A percentile compares a stretch with the other conserved stretches of the same genome.
Conservation (phyloP, 2,888 invertebrate genomes). For the Uloborus plumipes region DNA sequence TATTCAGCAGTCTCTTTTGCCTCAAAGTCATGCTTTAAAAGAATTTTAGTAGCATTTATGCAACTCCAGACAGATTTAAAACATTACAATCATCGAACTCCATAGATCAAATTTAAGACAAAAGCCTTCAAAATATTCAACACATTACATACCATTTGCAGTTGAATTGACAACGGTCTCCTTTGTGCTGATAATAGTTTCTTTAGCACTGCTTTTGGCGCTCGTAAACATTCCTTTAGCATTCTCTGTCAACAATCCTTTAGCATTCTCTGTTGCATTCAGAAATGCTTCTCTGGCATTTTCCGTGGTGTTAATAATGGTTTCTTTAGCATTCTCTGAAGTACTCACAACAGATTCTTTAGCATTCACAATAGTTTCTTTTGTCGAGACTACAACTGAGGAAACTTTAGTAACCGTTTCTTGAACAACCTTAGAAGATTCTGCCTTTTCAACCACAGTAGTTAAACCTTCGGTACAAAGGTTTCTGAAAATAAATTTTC, state of each 20-base stretch:
- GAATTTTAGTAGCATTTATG: neutral
- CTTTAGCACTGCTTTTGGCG: constrained; percentile 43
- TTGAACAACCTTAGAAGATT: constrained; percentile 55
- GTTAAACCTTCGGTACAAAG: constrained; percentile 38
- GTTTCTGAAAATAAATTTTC: constrained; percentile 22
- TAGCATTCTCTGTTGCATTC: constrained; percentile 46
- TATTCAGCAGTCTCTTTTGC: too few species aligned
- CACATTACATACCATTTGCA: constrained; percentile 21
- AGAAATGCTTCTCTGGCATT: constrained; percentile 48
- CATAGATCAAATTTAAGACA: neutral
- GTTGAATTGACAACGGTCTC: constrained; percentile 40
- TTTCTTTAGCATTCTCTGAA: constrained; percentile 42
- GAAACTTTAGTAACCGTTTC: constrained; percentile 59
- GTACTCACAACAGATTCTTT: constrained; percentile 45
- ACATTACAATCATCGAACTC: neutral
- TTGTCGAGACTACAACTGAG: constrained; percentile 48
- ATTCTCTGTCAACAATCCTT: constrained; percentile 46
- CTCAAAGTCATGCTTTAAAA: too few species aligned
- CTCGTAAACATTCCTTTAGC: constrained; percentile 27
- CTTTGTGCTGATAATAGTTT: constrained; percentile 47
- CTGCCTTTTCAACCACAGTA: constrained; percentile 54
- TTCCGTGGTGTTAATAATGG: constrained; percentile 33
- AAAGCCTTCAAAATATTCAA: neutral
- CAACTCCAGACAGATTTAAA: neutral
- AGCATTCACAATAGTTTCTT: constrained; percentile 57